Evolutionary conservation across 30 jellyfish, hydroid and myxozoan species (phyloP).

Genomic region (Morbakka virulenta): DNA sequence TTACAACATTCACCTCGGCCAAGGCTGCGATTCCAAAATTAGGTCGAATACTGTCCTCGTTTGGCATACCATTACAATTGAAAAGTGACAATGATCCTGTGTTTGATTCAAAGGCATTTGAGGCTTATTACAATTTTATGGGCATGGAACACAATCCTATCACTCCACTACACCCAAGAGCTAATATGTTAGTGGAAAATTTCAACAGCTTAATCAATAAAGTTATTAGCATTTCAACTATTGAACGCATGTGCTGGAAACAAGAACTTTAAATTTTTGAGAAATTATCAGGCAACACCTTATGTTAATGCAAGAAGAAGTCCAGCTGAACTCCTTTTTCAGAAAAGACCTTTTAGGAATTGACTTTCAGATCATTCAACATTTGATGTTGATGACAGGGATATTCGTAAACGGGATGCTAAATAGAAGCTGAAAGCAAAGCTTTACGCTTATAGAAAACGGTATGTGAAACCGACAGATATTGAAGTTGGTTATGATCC

Average conservation of each 20-base stretch:
- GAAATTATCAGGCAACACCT: background rate
- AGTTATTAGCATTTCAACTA: background rate
- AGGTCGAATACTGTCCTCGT: background rate
- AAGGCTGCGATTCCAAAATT: background rate
- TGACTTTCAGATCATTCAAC: too few relatives aligned
- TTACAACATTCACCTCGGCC: background rate
- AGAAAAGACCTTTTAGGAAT: too few relatives aligned
- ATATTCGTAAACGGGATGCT: too few relatives aligned
- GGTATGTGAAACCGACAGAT: too few relatives aligned
- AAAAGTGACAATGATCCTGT: background rate
- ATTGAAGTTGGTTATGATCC: too few relatives aligned
- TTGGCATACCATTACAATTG: background rate
- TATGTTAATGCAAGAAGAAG: background rate
- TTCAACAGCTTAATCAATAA: background rate
- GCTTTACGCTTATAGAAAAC: too few relatives aligned
- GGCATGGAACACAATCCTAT: background rate
- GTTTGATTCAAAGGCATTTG: background rate
- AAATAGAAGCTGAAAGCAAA: too few relatives aligned
- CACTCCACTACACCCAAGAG: background rate
- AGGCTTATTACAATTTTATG: background rate
- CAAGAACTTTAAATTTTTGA: background rate
- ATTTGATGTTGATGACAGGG: too few relatives aligned
- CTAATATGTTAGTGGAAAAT: background rate
- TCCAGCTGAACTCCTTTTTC: too few relatives aligned
- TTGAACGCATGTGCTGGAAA: background rate